These are phyloP conservation scores for Ptychodera flava DNA, from an alignment of 35 echinoderm and acorn worm genomes.

Conservation along the genomic window DNA sequence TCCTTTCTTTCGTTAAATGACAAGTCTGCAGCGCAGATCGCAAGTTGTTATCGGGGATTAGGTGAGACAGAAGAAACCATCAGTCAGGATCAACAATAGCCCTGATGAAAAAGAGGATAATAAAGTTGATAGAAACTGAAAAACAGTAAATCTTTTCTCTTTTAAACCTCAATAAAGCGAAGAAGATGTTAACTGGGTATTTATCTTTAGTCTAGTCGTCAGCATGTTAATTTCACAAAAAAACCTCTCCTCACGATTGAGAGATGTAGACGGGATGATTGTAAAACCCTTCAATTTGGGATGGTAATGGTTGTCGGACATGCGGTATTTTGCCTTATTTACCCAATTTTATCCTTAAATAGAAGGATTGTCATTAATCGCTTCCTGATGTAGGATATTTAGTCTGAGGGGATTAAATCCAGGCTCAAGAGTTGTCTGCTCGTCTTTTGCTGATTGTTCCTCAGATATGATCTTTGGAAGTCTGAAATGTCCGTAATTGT, in stretches of 20 bases:
- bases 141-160: neutral
- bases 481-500: no score
- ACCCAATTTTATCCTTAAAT: constrained; percentile 2
- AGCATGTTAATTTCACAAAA: constrained; percentile 1
- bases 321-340: constrained; percentile 1
- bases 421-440: neutral
- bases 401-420: neutral
- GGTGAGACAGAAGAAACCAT: neutral
- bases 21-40: neutral
- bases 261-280: neutral
- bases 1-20: neutral
- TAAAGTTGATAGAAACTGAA: neutral
- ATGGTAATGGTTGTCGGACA: neutral
- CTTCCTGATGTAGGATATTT: neutral
- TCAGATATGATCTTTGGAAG: no score
- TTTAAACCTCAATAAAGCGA: constrained; percentile 1
- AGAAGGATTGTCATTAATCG: neutral
- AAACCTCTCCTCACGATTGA: neutral
- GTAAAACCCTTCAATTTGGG: neutral
- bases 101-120: neutral
- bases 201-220: neutral
- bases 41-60: neutral
- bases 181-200: neutral
- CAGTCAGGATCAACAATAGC: neutral
- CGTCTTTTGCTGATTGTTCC: no score